Evolutionary conservation across 2,888 invertebrate species (phyloP).

Genomic region (Liodrosophila aerea): DNA sequence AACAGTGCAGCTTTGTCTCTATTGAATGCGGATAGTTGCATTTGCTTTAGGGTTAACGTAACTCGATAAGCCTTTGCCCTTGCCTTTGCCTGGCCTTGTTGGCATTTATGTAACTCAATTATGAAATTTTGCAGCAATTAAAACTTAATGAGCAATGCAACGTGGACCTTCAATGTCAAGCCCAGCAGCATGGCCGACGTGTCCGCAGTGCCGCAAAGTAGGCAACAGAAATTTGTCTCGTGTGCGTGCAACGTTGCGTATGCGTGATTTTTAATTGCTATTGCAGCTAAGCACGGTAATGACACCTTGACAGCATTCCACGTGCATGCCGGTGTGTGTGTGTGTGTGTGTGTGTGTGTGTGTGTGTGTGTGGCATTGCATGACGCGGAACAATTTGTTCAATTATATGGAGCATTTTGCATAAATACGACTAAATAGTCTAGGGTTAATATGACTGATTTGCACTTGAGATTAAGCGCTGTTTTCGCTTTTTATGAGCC

Average conservation of each 20-base stretch:
- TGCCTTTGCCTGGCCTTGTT: slow-evolving; percentile 40
- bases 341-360: neutral
- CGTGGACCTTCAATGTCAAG: neutral
- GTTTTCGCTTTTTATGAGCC: slow-evolving; percentile 53
- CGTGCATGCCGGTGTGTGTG: neutral
- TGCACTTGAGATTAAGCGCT: slow-evolving; percentile 59
- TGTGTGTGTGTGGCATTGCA: slow-evolving; percentile 40
- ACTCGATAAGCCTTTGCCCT: slow-evolving; percentile 51
- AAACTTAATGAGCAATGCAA: slow-evolving; percentile 56
- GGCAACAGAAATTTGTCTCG: slow-evolving; percentile 22
- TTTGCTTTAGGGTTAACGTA: slow-evolving; percentile 51
- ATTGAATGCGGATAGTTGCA: slow-evolving; percentile 55
- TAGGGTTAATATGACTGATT: slow-evolving; percentile 49
- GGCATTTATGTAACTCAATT: slow-evolving; percentile 33
- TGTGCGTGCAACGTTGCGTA: slow-evolving; percentile 31
- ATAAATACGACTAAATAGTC: slow-evolving; percentile 56
- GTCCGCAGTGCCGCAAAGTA: neutral
- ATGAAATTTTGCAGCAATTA: slow-evolving; percentile 59
- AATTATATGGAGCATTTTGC: slow-evolving; percentile 61
- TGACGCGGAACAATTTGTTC: slow-evolving; percentile 68
- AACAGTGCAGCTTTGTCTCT: slow-evolving; percentile 5
- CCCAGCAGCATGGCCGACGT: neutral
- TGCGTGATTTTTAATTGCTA: slow-evolving; percentile 56
- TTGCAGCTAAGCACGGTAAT: slow-evolving; percentile 23
- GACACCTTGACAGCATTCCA: slow-evolving; percentile 18